Evolutionary conservation across 1,140 invertebrate genomes (phyloP), one percentile per base, ranked within the genome.

Genomic region (Magallana angulata): DNA sequence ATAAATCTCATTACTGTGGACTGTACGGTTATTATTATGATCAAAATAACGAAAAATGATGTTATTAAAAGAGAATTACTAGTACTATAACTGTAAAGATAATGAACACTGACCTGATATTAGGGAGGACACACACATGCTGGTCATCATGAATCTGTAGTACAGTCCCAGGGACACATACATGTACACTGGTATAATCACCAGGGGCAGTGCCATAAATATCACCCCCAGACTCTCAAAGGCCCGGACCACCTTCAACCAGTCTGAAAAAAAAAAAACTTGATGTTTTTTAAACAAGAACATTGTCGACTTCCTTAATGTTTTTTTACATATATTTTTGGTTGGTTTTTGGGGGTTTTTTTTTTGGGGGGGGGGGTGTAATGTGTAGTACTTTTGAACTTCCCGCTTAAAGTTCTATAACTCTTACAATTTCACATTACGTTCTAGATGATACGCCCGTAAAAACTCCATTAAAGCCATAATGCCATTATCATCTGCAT

Each of bases 121-220:
- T 9, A 93, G 60, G 2, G 83, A 88, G 81, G 87, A 89, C 11
- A 89, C 57, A 24, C 90, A 86, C 91, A 92, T 91, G 14, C 85
- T 87, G 81, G 80, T 90, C 91, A 93, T 89, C 84, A 92, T 87
- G 58, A 91, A 92, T 57, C 88, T 89, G 91, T 94, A 94, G 76
- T 93, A 91, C 57, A 94, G 88, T 16, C 93, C 93, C 30, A 92
- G 89, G 30, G 92, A 92, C 14, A 92, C 90, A 82, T 94, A 94
- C 90, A 94, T 92, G 88, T 94, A 94, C 12, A 94, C 91, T 11
- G 93, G 93, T 12, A 94, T 18, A 11, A 91, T 88, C 9, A 94
- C 89, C 30, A 94, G 87, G 8, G 93, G 93, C 1, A 93, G 57
- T 56, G 91, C 86, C 76, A 92, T 85, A 71, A 92, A 91, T 36